Conservation (phyloP, 2,797 vertebrate genomes). For the Mallotus villosus region DNA sequence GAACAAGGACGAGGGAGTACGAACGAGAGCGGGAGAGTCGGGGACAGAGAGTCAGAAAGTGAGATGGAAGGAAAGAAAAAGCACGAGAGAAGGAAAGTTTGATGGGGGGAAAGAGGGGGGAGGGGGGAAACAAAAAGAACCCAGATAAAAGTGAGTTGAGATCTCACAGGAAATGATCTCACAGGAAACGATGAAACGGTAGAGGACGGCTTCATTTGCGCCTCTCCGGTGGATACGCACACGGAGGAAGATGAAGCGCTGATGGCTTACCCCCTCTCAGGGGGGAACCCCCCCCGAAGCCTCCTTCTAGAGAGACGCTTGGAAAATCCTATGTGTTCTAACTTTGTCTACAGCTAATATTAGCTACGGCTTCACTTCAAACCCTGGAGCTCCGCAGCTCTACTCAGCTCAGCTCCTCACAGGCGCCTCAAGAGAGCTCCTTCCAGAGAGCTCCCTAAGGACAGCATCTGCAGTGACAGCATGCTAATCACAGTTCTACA, state of each 20-base stretch:
- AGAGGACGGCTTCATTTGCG: conserved; percentile 39
- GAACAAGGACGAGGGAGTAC: neutral
- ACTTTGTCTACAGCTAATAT: no score
- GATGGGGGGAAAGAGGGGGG: conserved; percentile 15
- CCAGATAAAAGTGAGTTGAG: conserved; percentile 26
- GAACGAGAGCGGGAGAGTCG: conserved; percentile 28
- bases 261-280: conserved; percentile 9
- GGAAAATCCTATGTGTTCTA: no score
- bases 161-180: conserved; percentile 22
- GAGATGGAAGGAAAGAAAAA: conserved; percentile 39
- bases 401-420: no score
- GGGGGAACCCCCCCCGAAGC: no score
- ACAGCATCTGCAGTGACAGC: no score
- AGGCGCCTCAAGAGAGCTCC: no score
- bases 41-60: conserved; percentile 30
- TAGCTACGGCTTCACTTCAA: no score
- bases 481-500: no score
- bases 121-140: conserved; percentile 36
- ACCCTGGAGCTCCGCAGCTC: no score
- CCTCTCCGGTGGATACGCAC: conserved; percentile 24
- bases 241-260: conserved; percentile 32
- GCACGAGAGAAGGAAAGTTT: neutral
- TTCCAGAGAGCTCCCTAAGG: no score
- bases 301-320: no score
- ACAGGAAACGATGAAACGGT: conserved; percentile 30